A percentile compares a stretch with the other conserved stretches of the same genome.
These are phyloP conservation scores for Dolichoris vasculosae DNA, from an alignment of 1,140 invertebrate species.

Conservation along the genomic window DNA sequence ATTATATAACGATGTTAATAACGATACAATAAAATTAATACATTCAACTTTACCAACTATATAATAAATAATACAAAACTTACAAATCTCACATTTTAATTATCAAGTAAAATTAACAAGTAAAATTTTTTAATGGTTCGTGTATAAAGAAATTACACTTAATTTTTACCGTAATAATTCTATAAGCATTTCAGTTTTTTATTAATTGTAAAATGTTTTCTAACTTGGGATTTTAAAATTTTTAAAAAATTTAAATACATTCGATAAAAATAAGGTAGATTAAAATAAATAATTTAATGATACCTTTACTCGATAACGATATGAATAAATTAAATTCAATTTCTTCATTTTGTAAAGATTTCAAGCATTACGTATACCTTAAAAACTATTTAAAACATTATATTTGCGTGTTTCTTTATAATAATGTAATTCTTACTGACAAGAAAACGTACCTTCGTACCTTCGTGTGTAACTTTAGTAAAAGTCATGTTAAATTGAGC, in stretches of 20 bases:
- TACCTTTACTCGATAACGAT: too few species aligned
- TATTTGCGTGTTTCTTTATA: neutral
- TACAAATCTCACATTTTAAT: neutral
- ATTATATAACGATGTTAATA: neutral
- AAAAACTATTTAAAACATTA: neutral
- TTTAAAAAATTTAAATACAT: neutral
- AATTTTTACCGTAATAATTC: neutral
- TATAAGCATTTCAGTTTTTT: neutral
- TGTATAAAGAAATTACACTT: constrained; percentile 1
- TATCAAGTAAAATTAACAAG: neutral
- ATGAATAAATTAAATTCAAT: neutral
- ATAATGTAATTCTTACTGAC: neutral
- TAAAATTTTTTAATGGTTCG: neutral
- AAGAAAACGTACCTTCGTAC: neutral
- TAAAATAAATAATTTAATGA: neutral
- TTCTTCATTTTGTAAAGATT: neutral
- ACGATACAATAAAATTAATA: neutral
- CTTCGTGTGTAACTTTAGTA: neutral
- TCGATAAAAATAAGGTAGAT: neutral
- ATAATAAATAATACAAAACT: neutral
- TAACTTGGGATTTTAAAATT: neutral
- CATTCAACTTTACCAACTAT: neutral
- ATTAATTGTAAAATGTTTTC: neutral
- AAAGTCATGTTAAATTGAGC: neutral
- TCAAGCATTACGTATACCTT: neutral